Percentiles rank a stretch among this genome's conserved stretches.
phyloP scores from a whole-genome alignment of 1,140 invertebrate species.

The Anastrepha ludens region DNA sequence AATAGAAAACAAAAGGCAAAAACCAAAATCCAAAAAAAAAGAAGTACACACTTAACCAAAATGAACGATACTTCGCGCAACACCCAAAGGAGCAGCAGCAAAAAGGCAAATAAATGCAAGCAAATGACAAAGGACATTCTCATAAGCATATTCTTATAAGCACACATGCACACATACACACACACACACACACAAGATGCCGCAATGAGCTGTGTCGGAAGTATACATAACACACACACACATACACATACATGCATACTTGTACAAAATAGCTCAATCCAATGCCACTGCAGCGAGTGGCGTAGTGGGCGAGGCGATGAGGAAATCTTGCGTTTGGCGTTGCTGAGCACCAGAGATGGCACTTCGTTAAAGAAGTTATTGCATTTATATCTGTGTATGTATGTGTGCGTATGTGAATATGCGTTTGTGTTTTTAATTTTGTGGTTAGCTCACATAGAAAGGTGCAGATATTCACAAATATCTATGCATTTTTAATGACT shows the following conservation, averaged over 20 bases:
- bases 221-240: neutral
- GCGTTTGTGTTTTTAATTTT: slow-evolving; percentile 6
- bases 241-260: neutral
- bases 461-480: too few species aligned
- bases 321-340: neutral
- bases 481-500: too few species aligned
- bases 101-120: slow-evolving; percentile 14
- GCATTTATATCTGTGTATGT: neutral
- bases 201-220: neutral
- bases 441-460: neutral
- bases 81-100: slow-evolving; percentile 10
- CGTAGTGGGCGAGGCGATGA: neutral
- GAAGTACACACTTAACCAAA: neutral
- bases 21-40: neutral
- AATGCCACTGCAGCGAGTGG: neutral
- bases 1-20: too few species aligned
- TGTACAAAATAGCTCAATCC: neutral
- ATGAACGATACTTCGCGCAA: neutral
- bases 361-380: neutral
- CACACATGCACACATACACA: neutral
- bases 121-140: slow-evolving; percentile 29
- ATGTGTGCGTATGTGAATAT: neutral
- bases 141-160: neutral
- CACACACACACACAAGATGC: neutral
- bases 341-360: neutral